Conservation (phyloP, 2,797 vertebrate species). For the Ptychadena robeensis region DNA sequence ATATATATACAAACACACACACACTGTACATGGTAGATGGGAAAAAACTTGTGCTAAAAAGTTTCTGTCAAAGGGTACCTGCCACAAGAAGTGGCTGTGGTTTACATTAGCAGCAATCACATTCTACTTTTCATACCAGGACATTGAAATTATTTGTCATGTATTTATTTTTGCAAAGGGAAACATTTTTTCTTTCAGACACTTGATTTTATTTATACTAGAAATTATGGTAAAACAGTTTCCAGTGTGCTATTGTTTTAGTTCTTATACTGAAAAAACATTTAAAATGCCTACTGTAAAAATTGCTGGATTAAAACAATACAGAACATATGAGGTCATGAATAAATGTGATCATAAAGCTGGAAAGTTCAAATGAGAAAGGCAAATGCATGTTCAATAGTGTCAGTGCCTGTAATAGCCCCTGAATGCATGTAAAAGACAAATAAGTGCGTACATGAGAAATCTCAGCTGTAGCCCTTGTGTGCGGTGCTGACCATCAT, state of each 20-base stretch:
- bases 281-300: neutral
- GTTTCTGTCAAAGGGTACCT: neutral
- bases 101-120: no score
- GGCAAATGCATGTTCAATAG: neutral
- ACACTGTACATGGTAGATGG: neutral
- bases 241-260: neutral
- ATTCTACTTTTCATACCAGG: no score
- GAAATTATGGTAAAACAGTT: neutral
- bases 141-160: neutral
- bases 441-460: constrained; percentile 8
- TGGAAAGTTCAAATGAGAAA: neutral
- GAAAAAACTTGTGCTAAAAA: neutral
- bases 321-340: neutral
- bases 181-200: neutral
- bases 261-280: neutral
- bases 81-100: no score
- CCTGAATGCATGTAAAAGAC: constrained; percentile 4
- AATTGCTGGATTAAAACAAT: neutral
- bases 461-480: constrained; percentile 38
- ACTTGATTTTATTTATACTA: neutral
- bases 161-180: neutral
- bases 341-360: neutral
- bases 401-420: neutral
- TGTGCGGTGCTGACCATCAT: neutral
- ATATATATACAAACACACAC: no score